These are phyloP conservation scores for Porphyrio hochstetteri DNA, from an alignment of 2,113 vertebrate species.

Conservation along the genomic window DNA sequence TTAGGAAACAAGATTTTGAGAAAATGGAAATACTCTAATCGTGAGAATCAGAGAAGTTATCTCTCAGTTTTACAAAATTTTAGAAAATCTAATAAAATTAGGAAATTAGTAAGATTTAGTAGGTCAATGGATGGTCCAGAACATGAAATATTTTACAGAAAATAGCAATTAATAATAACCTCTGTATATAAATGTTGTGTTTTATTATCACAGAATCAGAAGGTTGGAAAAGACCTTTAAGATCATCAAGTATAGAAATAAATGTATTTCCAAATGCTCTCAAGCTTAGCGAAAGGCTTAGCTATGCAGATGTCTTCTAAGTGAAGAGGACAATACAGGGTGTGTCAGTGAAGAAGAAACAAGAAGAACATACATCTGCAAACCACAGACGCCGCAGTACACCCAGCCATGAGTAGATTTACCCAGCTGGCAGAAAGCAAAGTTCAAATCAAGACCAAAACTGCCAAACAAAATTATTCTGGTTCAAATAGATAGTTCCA, in stretches of 20 bases:
- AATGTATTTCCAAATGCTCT: not conserved
- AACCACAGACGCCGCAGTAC: not conserved
- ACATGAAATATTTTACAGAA: not conserved
- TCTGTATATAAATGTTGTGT: not conserved
- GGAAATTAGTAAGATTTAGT: not conserved
- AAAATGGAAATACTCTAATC: not conserved
- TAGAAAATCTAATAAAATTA: not conserved
- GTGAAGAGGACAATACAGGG: slow-evolving; percentile 21
- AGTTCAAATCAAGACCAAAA: slow-evolving; percentile 30
- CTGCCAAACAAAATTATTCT: slow-evolving; percentile 36
- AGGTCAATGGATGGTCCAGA: not conserved
- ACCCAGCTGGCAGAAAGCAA: slow-evolving; percentile 41
- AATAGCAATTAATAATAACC: not conserved
- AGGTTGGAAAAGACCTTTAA: too few relatives aligned
- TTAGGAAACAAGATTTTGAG: not conserved
- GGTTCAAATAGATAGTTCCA: not conserved
- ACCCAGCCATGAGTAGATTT: not conserved
- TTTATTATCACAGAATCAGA: too few relatives aligned
- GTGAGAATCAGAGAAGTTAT: not conserved
- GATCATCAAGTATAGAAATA: too few relatives aligned
- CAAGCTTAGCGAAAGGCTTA: not conserved
- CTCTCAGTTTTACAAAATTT: not conserved
- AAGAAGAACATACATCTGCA: not conserved
- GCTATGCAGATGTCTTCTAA: not conserved
- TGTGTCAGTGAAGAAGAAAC: not conserved